These are phyloP conservation scores for Tyria jacobaeae DNA, from an alignment of 2,888 invertebrate species.

Conservation along the genomic window DNA sequence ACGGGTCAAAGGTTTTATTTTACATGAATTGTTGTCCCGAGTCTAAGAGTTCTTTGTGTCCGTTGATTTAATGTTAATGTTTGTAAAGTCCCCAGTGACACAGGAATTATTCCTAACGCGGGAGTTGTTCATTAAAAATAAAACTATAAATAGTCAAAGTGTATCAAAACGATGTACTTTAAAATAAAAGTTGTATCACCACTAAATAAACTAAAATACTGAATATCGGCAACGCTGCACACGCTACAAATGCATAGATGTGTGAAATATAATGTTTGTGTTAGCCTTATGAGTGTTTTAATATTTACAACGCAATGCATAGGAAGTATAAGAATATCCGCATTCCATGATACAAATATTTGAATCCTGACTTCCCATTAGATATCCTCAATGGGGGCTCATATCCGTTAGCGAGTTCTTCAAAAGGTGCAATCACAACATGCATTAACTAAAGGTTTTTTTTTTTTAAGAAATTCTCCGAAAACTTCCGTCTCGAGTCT, in stretches of 20 bases:
- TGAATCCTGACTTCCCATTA: constrained; percentile 1
- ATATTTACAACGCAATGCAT: constrained; percentile 23
- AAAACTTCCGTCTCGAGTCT: not conserved
- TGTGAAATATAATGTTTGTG: not conserved
- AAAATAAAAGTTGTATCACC: no score
- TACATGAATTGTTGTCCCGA: no score
- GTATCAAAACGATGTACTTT: no score
- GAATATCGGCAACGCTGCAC: no score
- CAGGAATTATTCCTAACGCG: no score
- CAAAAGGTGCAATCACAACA: not conserved
- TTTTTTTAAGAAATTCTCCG: not conserved
- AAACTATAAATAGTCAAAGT: no score
- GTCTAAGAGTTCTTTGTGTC: no score
- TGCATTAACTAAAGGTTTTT: not conserved
- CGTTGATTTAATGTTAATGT: no score
- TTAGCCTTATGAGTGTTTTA: constrained; percentile 29
- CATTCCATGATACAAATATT: constrained; percentile 9
- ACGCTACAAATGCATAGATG: not conserved
- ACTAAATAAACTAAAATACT: no score
- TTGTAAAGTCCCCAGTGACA: no score
- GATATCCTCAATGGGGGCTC: constrained; percentile 33
- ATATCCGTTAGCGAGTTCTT: constrained; percentile 22
- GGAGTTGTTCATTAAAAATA: no score
- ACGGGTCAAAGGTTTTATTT: no score
- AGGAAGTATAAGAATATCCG: constrained; percentile 38